Evolutionary conservation across 2,113 vertebrate species (phyloP), one percentile per base, ranked within the genome.

Genomic region (Delphinus delphis): DNA sequence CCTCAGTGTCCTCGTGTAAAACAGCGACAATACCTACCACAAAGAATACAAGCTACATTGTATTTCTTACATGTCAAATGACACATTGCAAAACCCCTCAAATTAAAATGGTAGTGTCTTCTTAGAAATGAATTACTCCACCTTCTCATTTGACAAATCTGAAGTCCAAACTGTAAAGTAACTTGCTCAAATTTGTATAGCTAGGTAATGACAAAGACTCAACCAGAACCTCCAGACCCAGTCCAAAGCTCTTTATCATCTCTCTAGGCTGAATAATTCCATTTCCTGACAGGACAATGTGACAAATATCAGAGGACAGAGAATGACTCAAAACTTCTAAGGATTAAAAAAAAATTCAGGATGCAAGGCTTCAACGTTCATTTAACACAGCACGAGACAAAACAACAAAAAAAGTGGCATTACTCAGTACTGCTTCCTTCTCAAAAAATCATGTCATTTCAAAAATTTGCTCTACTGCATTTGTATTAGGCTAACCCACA

Each of bases 281-380:
- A 89, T 79, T 87, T 65, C 81, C 88, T 93, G 17, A 88, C 33
- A 73, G 50, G 26, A 33, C 85, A 86, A 77, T 14, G 67, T 71
- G 44, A 90, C 87, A 93, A 94, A 97, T 47, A 93, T 76, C 44
- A 92, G 44, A 89, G 68, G 70, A 95, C 18, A 94, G 36, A 89
- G 36, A 97, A 90, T 87, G 36, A 97, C 47, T 94, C 84, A 85
- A 95, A 50, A 86, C 92, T 83, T 88, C 70, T 81, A 82, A 92
- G 38, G 41, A 62, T 67, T 15, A 93, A 93, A 92, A 36, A 93
- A 91, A 85, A 41, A 55, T 31, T 86, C 18, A 73, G 55, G 68
- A 86, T 65, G 47, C 62, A 88, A 73, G 38, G 53, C 63, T 90
- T 95, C 44, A 77, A 28, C 23, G 8, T 73, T 50, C 38, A 90